Base-by-base conservation (phyloP, 2,113 vertebrate genomes). In the Acinonyx jubatus region DNA sequence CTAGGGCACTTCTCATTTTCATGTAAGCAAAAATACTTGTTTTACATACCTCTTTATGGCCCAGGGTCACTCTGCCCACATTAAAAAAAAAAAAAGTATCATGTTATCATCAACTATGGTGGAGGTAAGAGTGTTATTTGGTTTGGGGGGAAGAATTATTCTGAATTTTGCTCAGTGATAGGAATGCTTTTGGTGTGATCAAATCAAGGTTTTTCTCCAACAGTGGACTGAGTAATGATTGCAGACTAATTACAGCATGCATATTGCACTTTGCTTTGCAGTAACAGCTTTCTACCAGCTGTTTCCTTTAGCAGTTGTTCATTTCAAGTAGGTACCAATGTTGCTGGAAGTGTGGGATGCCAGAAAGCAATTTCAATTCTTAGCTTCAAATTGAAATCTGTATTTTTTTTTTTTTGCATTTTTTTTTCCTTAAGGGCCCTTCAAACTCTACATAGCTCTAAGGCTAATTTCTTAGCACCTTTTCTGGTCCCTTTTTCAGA, bases 291-390 rank as follows among this genome's bases (percentile, higher is more conserved):
- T 97, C 92, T 82, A 82, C 98, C 98, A 98, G 98, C 97, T 98
- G 98, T 98, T 98, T 98, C 71, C 92, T 94, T 96, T 97, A 97
- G 87, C 97, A 98, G 96, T 98, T 98, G 97, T 98, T 98, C 97
- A 97, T 98, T 98, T 98, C 97, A 97, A 98, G 97, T 93, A 98
- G 98, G 97, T 98, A 98, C 92, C 98, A 89, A 82, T 83, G 95
- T 81, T 96, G 96, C 87, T 97, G 94, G 45, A 94, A 97, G 95
- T 96, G 87, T 90, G 71, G 91, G 83, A 84, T 87, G 96, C 88
- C 94, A 97, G 92, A 91, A 96, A 95, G 92, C 88, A 95, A 97
- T 98, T 98, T 97, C 91, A 85, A 82, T 97, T 91, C 94, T 98
- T 97, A 93, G 94, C 86, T 97, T 96, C 96, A 96, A 97, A 97